These are phyloP conservation scores for Daphoenositta chrysoptera DNA, from an alignment of 2,113 vertebrate species.

Conservation along the genomic window DNA sequence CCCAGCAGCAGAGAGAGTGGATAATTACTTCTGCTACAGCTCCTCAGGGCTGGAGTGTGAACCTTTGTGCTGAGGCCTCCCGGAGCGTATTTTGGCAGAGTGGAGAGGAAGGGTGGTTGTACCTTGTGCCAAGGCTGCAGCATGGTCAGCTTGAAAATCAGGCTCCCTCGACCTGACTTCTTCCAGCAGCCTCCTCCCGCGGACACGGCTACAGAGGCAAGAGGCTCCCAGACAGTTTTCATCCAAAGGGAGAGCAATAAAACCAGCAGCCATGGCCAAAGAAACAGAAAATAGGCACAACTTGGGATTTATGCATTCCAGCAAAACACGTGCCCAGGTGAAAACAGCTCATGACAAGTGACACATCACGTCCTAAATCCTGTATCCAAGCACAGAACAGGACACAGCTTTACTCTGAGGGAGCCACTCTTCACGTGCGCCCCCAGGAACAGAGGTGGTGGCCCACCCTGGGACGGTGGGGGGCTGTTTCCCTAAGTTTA, in stretches of 20 bases:
- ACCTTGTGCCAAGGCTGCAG: not conserved
- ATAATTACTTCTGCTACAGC: not conserved
- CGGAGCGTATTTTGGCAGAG: not conserved
- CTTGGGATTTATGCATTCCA: not conserved
- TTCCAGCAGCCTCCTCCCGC: not conserved
- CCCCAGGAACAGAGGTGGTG: not conserved
- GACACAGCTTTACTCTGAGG: not conserved
- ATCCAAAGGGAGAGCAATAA: not conserved
- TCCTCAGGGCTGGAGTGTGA: not conserved
- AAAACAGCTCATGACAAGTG: not conserved
- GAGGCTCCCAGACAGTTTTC: not conserved
- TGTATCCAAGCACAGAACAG: not conserved
- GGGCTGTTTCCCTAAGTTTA: rapidly evolving
- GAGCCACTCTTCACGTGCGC: rapidly evolving
- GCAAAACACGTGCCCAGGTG: rapidly evolving
- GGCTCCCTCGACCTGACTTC: rapidly evolving
- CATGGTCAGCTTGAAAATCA: not conserved
- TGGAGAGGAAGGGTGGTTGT: not conserved
- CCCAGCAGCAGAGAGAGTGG: not conserved
- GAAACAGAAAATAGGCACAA: rapidly evolving
- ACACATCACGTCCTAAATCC: not conserved
- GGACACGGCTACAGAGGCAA: rapidly evolving
- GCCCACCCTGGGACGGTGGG: rapidly evolving
- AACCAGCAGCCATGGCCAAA: not conserved
- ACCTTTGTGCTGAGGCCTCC: not conserved